phyloP scores from a whole-genome alignment of 1,140 invertebrate species.

The Hormaphis cornu region DNA sequence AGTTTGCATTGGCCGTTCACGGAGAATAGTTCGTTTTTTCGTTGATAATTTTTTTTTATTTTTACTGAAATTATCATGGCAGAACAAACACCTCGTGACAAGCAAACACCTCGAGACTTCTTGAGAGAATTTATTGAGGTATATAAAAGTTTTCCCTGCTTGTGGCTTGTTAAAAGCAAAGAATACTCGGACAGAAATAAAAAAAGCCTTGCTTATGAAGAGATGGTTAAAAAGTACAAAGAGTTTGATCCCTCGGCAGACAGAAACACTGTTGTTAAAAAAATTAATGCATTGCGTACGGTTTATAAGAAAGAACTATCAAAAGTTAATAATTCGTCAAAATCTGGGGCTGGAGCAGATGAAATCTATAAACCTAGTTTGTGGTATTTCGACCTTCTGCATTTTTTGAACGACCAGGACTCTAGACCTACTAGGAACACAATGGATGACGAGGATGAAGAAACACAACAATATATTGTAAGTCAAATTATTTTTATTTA shows the following conservation, averaged over 20 bases:
- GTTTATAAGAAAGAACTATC: conserved; percentile 36
- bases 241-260: conserved; percentile 32
- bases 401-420: conserved; percentile 34
- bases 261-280: conserved; percentile 35
- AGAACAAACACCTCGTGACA: not conserved
- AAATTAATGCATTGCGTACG: conserved; percentile 35
- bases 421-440: conserved; percentile 33
- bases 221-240: conserved; percentile 34
- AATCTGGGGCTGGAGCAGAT: conserved; percentile 36
- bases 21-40: not conserved
- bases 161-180: conserved; percentile 26
- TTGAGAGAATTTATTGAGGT: conserved; percentile 32
- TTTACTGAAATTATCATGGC: not conserved
- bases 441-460: conserved; percentile 31
- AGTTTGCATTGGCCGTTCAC: conserved; percentile 3
- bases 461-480: conserved; percentile 32
- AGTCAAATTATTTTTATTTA: not conserved
- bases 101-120: not conserved
- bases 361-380: conserved; percentile 39
- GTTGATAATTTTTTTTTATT: not conserved
- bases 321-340: conserved; percentile 38
- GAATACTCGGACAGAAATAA: conserved; percentile 28
- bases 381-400: conserved; percentile 39
- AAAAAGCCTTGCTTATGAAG: conserved; percentile 33
- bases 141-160: conserved; percentile 11